Conservation (phyloP, 2,888 invertebrate species). For the Syrista parreyssii region DNA sequence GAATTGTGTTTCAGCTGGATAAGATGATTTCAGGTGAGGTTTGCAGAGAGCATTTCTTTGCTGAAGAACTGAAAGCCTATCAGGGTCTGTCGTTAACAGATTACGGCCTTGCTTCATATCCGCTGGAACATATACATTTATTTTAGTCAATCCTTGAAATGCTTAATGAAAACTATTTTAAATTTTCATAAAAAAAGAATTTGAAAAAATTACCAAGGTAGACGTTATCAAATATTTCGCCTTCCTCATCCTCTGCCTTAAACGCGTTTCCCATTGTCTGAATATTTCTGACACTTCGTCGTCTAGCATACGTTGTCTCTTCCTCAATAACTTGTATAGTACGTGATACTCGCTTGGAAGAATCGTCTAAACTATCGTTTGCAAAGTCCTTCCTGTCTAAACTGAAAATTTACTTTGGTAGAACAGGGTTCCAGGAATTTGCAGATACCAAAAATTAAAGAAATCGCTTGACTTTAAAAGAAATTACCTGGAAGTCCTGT, state of each 20-base stretch:
- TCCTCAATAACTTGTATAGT: constrained; percentile 44
- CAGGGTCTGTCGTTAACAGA: constrained; percentile 46
- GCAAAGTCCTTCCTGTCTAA: constrained; percentile 43
- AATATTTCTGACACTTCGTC: constrained; percentile 55
- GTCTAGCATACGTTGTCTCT: constrained; percentile 46
- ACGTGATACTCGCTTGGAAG: background rate
- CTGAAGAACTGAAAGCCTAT: constrained; percentile 77
- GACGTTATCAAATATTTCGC: constrained; percentile 85
- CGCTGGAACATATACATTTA: constrained; percentile 33
- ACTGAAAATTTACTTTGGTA: constrained; percentile 30
- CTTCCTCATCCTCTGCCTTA: constrained; percentile 81
- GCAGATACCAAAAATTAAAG: background rate
- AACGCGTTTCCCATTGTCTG: constrained; percentile 62
- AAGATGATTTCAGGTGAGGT: constrained; percentile 87
- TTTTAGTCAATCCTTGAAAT: background rate
- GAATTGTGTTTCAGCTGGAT: constrained; percentile 84
- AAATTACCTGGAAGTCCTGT: background rate
- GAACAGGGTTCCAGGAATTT: background rate
- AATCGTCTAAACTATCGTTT: constrained; percentile 5
- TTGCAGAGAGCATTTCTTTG: constrained; percentile 84
- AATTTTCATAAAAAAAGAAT: background rate
- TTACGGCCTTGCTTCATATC: constrained; percentile 72
- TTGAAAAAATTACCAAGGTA: constrained; percentile 69
- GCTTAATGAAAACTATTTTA: background rate
- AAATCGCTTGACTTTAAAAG: background rate